Percentiles rank a stretch among this genome's conserved stretches.
Evolutionary conservation across 2,797 vertebrate species (phyloP).

Genomic region (Spheniscus humboldti): DNA sequence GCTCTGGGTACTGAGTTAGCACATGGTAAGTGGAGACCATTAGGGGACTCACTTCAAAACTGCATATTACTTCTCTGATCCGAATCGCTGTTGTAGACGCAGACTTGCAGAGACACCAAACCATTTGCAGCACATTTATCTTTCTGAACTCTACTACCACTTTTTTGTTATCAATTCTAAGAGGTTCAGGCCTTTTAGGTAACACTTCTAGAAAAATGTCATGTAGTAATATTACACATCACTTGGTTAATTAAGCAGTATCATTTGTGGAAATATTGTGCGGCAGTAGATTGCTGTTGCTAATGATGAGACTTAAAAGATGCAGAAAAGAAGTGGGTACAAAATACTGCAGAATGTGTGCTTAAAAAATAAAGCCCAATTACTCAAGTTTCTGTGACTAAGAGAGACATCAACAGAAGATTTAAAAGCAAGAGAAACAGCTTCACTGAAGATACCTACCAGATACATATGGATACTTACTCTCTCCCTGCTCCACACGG

Average conservation of each 20-base stretch:
- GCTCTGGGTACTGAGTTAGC: neutral
- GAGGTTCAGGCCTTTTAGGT: neutral
- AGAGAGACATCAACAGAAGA: neutral
- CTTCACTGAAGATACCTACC: neutral
- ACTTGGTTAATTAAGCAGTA: conserved; percentile 31
- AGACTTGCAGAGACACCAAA: neutral
- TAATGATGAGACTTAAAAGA: neutral
- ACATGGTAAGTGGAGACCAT: neutral
- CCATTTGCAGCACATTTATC: neutral
- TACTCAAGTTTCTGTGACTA: neutral
- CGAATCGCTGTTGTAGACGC: neutral
- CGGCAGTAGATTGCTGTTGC: neutral
- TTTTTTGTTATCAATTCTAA: neutral
- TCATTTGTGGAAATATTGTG: neutral
- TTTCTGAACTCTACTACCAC: neutral
- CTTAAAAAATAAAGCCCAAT: neutral
- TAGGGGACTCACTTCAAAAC: neutral
- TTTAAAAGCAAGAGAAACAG: neutral
- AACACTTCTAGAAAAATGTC: neutral
- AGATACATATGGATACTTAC: neutral
- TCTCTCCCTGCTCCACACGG: neutral
- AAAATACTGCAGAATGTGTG: neutral
- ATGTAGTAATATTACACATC: neutral
- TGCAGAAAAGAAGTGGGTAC: neutral
- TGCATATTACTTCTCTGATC: neutral